Conservation (phyloP, 2,797 vertebrate genomes). For the Clarias platycephalus region DNA sequence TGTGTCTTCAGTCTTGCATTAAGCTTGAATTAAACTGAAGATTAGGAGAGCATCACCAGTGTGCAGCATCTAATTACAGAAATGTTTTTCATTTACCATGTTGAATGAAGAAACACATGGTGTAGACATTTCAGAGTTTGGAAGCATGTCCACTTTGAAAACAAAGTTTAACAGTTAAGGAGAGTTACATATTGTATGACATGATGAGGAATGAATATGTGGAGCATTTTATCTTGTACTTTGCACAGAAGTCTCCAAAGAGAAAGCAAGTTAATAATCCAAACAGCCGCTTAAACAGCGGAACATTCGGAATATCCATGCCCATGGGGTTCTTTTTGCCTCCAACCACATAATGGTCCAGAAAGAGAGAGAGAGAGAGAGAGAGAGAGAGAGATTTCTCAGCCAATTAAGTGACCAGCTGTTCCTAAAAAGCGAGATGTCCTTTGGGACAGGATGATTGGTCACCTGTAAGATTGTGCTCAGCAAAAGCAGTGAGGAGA, state of each 20-base stretch:
- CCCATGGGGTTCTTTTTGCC: constrained; percentile 38
- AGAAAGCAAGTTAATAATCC: constrained; percentile 52
- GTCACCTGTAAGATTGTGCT: constrained; percentile 56
- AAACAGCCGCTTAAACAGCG: constrained; percentile 55
- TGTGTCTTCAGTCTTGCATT: not conserved
- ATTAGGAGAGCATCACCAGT: not conserved
- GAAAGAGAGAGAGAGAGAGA: constrained; percentile 26
- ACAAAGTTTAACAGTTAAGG: not conserved
- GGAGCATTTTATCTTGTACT: not conserved
- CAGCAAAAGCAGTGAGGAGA: constrained; percentile 38
- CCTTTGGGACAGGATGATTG: constrained; percentile 51
- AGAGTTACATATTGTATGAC: not conserved
- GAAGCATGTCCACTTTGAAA: not conserved
- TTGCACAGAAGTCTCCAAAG: constrained; percentile 32
- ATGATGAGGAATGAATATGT: constrained; percentile 15
- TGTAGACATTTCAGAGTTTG: not conserved
- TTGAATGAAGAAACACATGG: not conserved
- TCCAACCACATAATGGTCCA: constrained; percentile 47
- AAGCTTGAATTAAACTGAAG: not conserved
- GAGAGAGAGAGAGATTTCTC: constrained; percentile 37
- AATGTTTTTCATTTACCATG: not conserved
- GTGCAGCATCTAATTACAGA: not conserved
- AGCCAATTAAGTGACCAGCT: constrained; percentile 61
- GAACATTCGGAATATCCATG: constrained; percentile 29
- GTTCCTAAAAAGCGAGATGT: constrained; percentile 51